Base-by-base conservation (phyloP, 2,113 vertebrate genomes). In the Leptobrachium ailaonicum region DNA sequence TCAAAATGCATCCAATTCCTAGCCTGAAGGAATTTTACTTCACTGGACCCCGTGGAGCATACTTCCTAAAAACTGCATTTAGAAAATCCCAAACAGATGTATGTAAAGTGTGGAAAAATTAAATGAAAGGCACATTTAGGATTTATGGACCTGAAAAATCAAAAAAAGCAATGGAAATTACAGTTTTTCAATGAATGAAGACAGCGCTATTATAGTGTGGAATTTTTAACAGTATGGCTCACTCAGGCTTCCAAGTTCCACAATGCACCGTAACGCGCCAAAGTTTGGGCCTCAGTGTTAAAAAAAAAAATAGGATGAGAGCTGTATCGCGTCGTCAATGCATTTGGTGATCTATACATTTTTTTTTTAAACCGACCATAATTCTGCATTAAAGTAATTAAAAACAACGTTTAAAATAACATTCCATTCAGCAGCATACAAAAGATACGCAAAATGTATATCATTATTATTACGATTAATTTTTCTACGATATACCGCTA, bases 71-170 rank as follows among this genome's bases (percentile, higher is more conserved):
- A 67, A 13, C 56, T 86, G 66, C 83, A 82, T 67, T 74, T 86
- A 74, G 84, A 83, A 90, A 92, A 90, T 89, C 87, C 88, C 88
- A 83, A 94, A 88, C 91, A 93, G 91, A 91, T 93, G 90, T 86
- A 88, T 77, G 83, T 85, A 76, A 84, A 89, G 85, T 85, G 87
- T 86, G 88, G 87, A 89, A 90, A 89, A 89, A 84, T 71, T 83
- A 87, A 90, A 92, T 88, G 86, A 91, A 88, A 90, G 88, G 85
- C 88, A 85, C 83, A 87, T 85, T 89, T 86, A 87, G 83, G 82
- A 88, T 91, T 91, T 90, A 89, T 87, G 77, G 86, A 90, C 83
- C 82, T 85, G 86, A 89, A 90, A 90, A 89, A 87, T 82, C 58
- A 80, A 85, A 77, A 84, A 60, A 12, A 77, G 60, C 83, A 83